These are phyloP conservation scores for Prenolepis imparis DNA, from an alignment of 2,888 invertebrate genomes.

Conservation along the genomic window DNA sequence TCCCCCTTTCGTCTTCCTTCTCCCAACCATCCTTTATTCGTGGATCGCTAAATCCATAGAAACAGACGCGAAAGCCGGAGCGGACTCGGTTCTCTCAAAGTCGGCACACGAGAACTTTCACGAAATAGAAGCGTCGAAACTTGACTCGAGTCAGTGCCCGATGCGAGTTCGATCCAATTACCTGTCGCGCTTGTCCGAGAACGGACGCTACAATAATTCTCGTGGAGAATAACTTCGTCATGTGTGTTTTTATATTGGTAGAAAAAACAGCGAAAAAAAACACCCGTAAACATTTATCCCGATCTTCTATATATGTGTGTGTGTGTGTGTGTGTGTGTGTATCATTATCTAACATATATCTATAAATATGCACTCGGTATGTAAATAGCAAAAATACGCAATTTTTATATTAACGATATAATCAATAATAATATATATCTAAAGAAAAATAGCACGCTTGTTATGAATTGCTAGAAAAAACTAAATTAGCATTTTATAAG, in stretches of 20 bases:
- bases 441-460: background rate
- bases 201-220: background rate
- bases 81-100: slow-evolving; percentile 3
- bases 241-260: background rate
- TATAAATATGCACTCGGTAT: background rate
- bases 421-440: background rate
- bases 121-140: slow-evolving; percentile 23
- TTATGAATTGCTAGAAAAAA: background rate
- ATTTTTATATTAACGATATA: background rate
- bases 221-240: background rate
- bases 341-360: background rate
- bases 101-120: slow-evolving; percentile 11
- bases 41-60: slow-evolving; percentile 4
- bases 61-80: slow-evolving; percentile 2
- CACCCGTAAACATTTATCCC: background rate
- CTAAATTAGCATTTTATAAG: background rate
- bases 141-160: slow-evolving; percentile 1
- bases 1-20: background rate
- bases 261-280: background rate
- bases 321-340: too few species aligned
- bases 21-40: slow-evolving; percentile 26
- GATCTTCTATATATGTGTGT: background rate
- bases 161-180: slow-evolving; percentile 21
- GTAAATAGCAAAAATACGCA: background rate
- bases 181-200: background rate